A percentile compares a stretch with the other conserved stretches of the same genome.
Conservation (phyloP, 2,888 invertebrate species). For the Myopa testacea region DNA sequence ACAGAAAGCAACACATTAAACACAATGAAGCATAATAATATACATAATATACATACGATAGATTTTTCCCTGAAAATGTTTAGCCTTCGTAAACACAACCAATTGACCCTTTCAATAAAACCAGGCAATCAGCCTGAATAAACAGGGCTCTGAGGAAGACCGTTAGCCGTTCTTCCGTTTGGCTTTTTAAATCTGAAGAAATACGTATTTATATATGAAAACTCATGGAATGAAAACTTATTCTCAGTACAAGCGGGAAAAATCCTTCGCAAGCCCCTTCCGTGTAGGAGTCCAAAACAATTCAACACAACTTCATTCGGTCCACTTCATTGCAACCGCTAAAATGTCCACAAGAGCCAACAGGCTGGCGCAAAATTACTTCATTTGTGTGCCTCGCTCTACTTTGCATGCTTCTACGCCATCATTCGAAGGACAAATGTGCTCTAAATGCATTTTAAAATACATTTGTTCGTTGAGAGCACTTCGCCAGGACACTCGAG, state of each 20-base stretch:
- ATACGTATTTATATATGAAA: too few species aligned
- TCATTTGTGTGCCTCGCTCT: neutral
- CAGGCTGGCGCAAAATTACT: neutral
- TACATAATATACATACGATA: neutral
- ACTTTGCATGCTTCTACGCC: neutral
- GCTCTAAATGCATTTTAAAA: slow-evolving; percentile 43
- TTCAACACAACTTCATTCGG: slow-evolving; percentile 33
- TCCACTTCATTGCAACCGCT: slow-evolving; percentile 33
- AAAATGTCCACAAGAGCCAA: slow-evolving; percentile 33
- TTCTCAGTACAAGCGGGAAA: neutral
- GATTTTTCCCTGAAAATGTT: neutral
- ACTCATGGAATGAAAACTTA: neutral
- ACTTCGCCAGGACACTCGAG: slow-evolving; percentile 30
- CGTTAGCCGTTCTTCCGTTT: neutral
- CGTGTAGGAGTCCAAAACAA: slow-evolving; percentile 15
- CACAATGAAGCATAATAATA: neutral
- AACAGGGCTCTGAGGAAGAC: neutral
- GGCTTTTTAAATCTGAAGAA: neutral
- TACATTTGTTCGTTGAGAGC: slow-evolving; percentile 37
- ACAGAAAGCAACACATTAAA: neutral
- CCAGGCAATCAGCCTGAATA: slow-evolving; percentile 1
- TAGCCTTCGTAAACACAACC: slow-evolving; percentile 9
- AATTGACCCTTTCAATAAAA: neutral
- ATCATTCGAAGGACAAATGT: slow-evolving; percentile 37
- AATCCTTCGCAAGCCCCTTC: neutral